A percentile compares a stretch with the other conserved stretches of the same genome.
Conservation (phyloP, 1,140 invertebrate species). For the Caenorhabditis remanei region DNA sequence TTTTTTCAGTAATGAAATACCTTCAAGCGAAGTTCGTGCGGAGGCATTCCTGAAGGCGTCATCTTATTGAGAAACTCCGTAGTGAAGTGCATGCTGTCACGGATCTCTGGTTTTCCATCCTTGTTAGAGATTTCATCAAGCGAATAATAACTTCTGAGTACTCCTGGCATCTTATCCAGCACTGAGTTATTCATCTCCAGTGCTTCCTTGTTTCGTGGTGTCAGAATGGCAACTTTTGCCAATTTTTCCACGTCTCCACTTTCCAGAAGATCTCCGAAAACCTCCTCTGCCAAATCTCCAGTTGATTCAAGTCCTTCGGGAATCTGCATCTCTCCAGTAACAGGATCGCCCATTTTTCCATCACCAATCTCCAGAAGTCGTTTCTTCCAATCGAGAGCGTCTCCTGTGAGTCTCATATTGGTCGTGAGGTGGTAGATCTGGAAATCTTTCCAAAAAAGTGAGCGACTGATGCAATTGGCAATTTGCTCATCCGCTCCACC, state of each 20-base stretch:
- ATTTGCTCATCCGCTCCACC: neutral
- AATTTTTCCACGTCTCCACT: neutral
- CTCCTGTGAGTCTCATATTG: constrained; percentile 45
- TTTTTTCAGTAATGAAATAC: no score
- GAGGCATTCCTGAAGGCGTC: neutral
- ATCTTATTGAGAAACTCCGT: constrained; percentile 13
- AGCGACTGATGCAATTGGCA: constrained; percentile 38
- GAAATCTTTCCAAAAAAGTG: constrained; percentile 42
- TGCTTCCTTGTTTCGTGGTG: constrained; percentile 1
- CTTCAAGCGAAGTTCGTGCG: no score
- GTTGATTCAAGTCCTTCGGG: neutral
- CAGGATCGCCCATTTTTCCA: neutral
- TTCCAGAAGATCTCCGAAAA: neutral
- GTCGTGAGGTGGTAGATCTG: neutral
- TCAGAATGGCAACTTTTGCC: neutral
- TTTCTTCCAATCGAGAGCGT: constrained; percentile 13
- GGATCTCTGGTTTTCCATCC: no score
- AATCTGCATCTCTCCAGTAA: neutral
- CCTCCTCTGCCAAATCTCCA: neutral
- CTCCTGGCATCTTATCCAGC: constrained; percentile 6
- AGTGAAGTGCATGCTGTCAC: neutral
- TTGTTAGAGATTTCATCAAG: no score
- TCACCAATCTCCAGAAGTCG: constrained; percentile 20
- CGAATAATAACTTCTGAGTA: no score
- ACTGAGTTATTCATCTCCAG: neutral